These are phyloP conservation scores for Eilema griseolum DNA, from an alignment of 2,888 invertebrate genomes.

Conservation along the genomic window DNA sequence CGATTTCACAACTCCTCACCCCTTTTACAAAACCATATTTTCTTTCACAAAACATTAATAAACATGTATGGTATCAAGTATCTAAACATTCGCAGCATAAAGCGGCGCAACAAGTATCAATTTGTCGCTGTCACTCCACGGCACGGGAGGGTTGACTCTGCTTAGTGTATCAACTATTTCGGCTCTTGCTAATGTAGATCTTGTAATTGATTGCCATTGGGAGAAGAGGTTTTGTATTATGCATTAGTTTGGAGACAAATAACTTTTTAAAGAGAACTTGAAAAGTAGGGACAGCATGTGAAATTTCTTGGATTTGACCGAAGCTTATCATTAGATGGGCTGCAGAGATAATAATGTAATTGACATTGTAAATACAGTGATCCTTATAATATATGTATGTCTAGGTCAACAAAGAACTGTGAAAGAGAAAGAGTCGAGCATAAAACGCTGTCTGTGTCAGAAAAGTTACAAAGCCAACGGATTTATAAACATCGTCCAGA, in stretches of 20 bases:
- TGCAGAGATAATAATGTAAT: not conserved
- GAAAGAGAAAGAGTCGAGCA: not conserved
- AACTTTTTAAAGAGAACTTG: not conserved
- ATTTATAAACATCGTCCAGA: too few relatives aligned
- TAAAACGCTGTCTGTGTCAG: too few relatives aligned
- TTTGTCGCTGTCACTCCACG: constrained; percentile 71
- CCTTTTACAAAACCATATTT: constrained; percentile 20
- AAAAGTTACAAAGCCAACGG: too few relatives aligned
- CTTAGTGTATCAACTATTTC: constrained; percentile 53
- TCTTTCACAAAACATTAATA: constrained; percentile 42
- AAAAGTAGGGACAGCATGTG: not conserved
- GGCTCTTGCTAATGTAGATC: constrained; percentile 52
- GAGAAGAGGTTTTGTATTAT: constrained; percentile 15
- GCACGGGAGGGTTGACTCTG: constrained; percentile 51
- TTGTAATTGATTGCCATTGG: constrained; percentile 43
- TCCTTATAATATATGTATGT: too few relatives aligned
- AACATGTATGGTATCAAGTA: constrained; percentile 48
- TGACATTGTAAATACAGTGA: too few relatives aligned
- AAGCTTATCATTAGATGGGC: too few relatives aligned
- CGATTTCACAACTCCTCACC: constrained; percentile 9
- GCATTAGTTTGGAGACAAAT: not conserved
- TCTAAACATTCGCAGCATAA: constrained; percentile 50
- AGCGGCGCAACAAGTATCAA: constrained; percentile 71
- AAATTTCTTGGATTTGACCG: too few relatives aligned
- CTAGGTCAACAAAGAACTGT: not conserved